Base-by-base conservation (phyloP, 2,113 vertebrate genomes). In the Oreochromis tanganicae region DNA sequence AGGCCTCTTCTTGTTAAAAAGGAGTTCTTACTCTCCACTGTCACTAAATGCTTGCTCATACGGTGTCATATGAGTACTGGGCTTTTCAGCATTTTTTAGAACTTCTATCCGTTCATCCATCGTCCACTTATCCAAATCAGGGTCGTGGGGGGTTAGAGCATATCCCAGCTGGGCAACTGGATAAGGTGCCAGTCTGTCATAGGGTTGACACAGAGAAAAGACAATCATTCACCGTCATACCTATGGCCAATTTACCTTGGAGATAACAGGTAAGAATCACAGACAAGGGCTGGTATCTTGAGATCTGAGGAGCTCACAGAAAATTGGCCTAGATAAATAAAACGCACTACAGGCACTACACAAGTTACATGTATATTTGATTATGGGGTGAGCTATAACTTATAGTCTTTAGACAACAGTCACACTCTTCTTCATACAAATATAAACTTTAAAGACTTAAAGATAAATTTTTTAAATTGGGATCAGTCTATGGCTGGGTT, bases 391-490 rank as follows among this genome's bases (percentile, higher is more conserved):
- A 75, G 24, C 24, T 48, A 48, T 48, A 75, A 29, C 0, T 1
- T 48, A 48, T 29, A 48, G 4, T 29, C 0, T 48, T 29, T 50
- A 75, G 43, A 75, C 43, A 75, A 19, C 9, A 75, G 14, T 19
- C 24, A 2, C 4, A 7, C 14, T 73, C 21, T 46, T 27, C 24
- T 46, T 46, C 3, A 46, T 6, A 71, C 12, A 16, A 27, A 6
- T 43, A 43, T 71, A 43, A 24, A 38, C 36, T 43, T 71, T 43
- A 41, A 71, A 46, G 5, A 71, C 36, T 41, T 66, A 38, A 36
- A 66, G 1, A 38, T 0, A 21, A 6, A 13, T 11, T 41, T 68
- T 12, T 38, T 13, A 0, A 66, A 68, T 38, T 6, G 0, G 7
- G 4, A 43, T 46, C 21, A 1, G 13, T 10, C 66, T 73, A 2